phyloP scores from a whole-genome alignment of 2,888 invertebrate genomes.

The Noctua comes region DNA sequence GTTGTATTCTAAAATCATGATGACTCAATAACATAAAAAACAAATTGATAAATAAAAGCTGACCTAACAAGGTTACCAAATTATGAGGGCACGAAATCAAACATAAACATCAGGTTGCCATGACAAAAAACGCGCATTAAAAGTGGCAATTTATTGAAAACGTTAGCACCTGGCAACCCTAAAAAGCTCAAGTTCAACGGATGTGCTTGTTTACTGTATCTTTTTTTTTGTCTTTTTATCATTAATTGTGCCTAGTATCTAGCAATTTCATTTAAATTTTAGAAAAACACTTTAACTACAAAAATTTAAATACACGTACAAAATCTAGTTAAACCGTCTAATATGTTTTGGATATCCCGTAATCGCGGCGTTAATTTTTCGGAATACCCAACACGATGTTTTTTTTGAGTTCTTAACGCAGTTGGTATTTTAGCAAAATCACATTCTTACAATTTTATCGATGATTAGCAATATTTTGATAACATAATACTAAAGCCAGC shows the following conservation, averaged over 20 bases:
- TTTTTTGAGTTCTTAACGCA: background rate
- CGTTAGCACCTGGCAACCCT: constrained; percentile 23
- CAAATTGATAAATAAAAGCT: background rate
- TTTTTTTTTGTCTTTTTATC: constrained; percentile 9
- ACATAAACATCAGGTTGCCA: background rate
- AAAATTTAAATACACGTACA: constrained; percentile 14
- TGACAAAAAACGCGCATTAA: background rate
- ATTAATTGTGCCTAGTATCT: background rate
- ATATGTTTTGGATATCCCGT: background rate
- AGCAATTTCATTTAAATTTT: background rate
- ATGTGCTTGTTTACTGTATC: background rate
- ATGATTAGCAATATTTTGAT: constrained; percentile 40
- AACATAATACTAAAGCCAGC: constrained; percentile 7
- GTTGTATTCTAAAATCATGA: constrained; percentile 6
- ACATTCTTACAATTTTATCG: constrained; percentile 7
- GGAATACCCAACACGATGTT: background rate
- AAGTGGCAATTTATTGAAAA: constrained; percentile 12
- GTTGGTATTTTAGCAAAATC: constrained; percentile 33
- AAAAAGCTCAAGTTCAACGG: background rate
- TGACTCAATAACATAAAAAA: background rate
- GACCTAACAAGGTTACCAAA: background rate
- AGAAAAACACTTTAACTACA: background rate
- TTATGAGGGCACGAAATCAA: background rate
- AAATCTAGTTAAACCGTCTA: constrained; percentile 1
- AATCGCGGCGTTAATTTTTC: background rate